Conservation (phyloP, 2,113 vertebrate species). For the Cnemophilus loriae region DNA sequence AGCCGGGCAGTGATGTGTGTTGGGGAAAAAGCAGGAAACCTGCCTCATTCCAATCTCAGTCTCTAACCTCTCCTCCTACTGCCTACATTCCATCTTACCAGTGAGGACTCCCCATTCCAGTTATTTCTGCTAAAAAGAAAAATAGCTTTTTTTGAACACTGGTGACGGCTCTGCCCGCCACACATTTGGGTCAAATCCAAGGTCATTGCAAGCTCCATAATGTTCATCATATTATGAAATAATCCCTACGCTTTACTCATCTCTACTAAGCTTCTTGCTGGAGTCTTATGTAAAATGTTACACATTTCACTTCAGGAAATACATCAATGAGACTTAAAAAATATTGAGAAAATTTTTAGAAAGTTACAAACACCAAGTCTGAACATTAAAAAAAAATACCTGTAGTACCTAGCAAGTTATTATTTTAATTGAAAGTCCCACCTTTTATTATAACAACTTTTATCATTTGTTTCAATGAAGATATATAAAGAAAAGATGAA, state of each 20-base stretch:
- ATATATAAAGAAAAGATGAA: neutral
- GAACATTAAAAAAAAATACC: neutral
- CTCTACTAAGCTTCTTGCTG: neutral
- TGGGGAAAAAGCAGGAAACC: neutral
- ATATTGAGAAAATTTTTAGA: neutral
- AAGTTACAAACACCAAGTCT: neutral
- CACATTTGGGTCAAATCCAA: neutral
- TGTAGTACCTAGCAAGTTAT: neutral
- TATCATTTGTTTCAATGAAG: neutral
- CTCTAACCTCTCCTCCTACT: neutral
- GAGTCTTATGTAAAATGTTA: neutral
- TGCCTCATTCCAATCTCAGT: neutral
- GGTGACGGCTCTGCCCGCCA: neutral
- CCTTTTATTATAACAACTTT: neutral
- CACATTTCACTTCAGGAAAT: neutral
- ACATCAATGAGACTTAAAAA: neutral
- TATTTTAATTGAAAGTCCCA: neutral
- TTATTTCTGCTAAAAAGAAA: neutral
- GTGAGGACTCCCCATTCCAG: neutral
- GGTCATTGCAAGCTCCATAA: neutral
- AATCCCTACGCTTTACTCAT: neutral
- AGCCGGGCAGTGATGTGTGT: rapidly evolving
- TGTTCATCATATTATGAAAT: neutral
- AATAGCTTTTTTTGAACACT: neutral
- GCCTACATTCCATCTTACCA: neutral